phyloP scores from a whole-genome alignment of 2,888 invertebrate genomes.

The Eilema depressum region DNA sequence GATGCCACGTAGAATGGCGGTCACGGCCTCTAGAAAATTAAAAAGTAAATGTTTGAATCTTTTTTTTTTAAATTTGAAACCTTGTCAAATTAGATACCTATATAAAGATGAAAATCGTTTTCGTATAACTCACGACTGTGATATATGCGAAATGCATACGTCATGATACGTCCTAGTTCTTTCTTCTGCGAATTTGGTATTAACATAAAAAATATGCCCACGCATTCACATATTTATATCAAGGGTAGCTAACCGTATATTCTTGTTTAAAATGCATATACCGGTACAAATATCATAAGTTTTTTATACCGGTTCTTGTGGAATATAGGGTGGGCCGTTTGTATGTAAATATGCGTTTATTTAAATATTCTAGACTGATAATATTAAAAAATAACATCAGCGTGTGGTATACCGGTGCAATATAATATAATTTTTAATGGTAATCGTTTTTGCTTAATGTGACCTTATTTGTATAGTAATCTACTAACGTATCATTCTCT shows the following conservation, averaged over 20 bases:
- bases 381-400: slow-evolving; percentile 25
- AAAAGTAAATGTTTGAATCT: slow-evolving; percentile 48
- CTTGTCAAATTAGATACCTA: slow-evolving; percentile 46
- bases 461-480: background rate
- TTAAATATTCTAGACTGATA: slow-evolving; percentile 40
- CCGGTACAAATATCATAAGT: slow-evolving; percentile 15
- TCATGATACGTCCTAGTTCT: slow-evolving; percentile 49
- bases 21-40: slow-evolving; percentile 57
- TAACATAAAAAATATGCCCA: slow-evolving; percentile 33
- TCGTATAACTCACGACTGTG: slow-evolving; percentile 27
- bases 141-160: slow-evolving; percentile 35
- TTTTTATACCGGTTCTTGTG: slow-evolving; percentile 34
- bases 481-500: too few species aligned
- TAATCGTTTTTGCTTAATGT: background rate
- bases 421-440: background rate
- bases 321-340: slow-evolving; percentile 47
- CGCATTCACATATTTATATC: slow-evolving; percentile 46
- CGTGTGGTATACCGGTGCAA: background rate
- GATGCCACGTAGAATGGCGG: slow-evolving; percentile 55
- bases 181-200: slow-evolving; percentile 41
- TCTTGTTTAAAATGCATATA: slow-evolving; percentile 36
- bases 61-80: slow-evolving; percentile 42
- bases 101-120: slow-evolving; percentile 30
- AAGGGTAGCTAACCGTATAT: slow-evolving; percentile 53
- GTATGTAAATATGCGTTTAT: slow-evolving; percentile 39